Evolutionary conservation across 2,888 invertebrate species (phyloP).

Genomic region (Carabus problematicus): DNA sequence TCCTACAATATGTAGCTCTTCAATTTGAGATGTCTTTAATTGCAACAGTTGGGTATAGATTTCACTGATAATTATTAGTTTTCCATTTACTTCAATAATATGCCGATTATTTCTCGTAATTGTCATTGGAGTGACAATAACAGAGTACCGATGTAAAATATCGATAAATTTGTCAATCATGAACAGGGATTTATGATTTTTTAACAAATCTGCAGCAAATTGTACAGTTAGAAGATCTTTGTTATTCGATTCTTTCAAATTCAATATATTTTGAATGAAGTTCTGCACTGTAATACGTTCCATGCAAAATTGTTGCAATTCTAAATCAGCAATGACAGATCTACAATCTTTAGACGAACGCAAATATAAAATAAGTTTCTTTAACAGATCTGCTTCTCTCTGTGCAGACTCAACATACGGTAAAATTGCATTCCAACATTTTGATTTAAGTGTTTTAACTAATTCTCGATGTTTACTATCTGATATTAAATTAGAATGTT

Average conservation of each 20-base stretch:
- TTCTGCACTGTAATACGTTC: constrained; percentile 31
- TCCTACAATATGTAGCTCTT: constrained; percentile 48
- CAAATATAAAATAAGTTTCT: constrained; percentile 41
- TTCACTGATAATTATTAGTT: constrained; percentile 45
- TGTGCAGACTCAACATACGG: constrained; percentile 31
- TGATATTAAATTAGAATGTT: constrained; percentile 11
- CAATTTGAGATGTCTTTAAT: constrained; percentile 36
- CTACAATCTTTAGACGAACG: constrained; percentile 25
- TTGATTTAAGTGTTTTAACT: constrained; percentile 27
- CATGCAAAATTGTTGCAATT: constrained; percentile 38
- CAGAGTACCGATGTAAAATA: constrained; percentile 38
- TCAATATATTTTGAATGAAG: constrained; percentile 34
- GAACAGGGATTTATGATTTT: constrained; percentile 5
- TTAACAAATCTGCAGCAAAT: constrained; percentile 23
- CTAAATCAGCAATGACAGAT: constrained; percentile 27
- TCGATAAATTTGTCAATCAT: constrained; percentile 38
- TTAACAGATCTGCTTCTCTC: constrained; percentile 41
- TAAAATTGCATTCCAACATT: constrained; percentile 25
- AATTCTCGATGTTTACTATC: not conserved
- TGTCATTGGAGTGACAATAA: constrained; percentile 20
- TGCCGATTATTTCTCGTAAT: constrained; percentile 41
- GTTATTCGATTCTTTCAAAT: constrained; percentile 28
- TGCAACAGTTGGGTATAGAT: constrained; percentile 37
- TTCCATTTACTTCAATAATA: constrained; percentile 46
- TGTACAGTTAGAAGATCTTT: constrained; percentile 35